A percentile compares a stretch with the other conserved stretches of the same genome.
phyloP scores from a whole-genome alignment of 2,888 invertebrate genomes.

The Epiblema foenella region DNA sequence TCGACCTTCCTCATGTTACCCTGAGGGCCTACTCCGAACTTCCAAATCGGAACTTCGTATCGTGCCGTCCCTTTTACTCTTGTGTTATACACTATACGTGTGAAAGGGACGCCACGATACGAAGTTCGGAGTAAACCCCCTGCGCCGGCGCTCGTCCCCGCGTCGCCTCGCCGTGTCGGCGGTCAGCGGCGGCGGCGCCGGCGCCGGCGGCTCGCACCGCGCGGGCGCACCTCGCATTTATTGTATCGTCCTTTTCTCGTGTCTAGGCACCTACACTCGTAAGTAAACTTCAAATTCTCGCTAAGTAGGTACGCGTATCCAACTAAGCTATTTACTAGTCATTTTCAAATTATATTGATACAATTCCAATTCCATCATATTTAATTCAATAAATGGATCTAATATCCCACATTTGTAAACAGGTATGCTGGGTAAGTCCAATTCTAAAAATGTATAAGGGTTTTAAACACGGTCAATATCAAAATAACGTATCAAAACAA shows the following conservation, averaged over 20 bases:
- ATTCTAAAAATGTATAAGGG: conserved; percentile 60
- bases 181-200: no score
- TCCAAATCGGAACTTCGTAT: no score
- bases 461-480: conserved; percentile 71
- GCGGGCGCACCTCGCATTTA: no score
- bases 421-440: conserved; percentile 52
- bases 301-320: conserved; percentile 19
- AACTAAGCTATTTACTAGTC: conserved; percentile 17
- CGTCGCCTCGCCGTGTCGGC: conserved; percentile 24
- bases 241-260: conserved; percentile 8
- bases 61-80: no score
- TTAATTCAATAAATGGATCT: conserved; percentile 17
- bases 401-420: conserved; percentile 58
- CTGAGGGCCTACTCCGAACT: no score
- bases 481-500: conserved; percentile 78
- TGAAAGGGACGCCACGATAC: conserved; percentile 52
- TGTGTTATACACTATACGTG: no score
- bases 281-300: conserved; percentile 23
- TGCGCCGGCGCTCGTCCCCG: no score
- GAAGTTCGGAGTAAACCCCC: no score
- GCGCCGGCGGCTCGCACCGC: neutral
- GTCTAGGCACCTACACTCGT: conserved; percentile 44
- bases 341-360: neutral
- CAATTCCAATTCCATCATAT: conserved; percentile 2
- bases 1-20: conserved; percentile 54